A percentile compares a stretch with the other conserved stretches of the same genome.
These are phyloP conservation scores for Hoplodrina ambigua DNA, from an alignment of 2,888 invertebrate genomes.

Conservation along the genomic window DNA sequence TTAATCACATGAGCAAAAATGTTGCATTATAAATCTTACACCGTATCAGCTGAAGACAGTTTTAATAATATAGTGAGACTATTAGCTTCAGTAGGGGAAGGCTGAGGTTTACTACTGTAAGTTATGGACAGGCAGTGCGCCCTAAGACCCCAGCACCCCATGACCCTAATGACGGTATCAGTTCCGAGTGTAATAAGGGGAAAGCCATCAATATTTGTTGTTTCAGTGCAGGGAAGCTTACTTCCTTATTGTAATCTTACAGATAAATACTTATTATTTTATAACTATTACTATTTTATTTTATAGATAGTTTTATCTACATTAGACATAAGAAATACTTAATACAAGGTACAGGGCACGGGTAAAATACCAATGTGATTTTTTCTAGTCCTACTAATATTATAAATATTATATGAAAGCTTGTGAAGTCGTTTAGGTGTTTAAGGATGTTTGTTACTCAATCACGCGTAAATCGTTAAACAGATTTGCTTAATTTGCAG, in stretches of 20 bases:
- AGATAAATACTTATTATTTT: not conserved
- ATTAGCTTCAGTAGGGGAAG: slow-evolving; percentile 43
- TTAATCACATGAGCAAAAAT: not conserved
- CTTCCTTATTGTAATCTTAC: not conserved
- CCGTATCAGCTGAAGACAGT: slow-evolving; percentile 30
- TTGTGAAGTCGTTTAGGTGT: no score
- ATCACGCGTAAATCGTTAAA: no score
- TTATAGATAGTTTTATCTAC: not conserved
- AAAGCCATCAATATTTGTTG: slow-evolving; percentile 46
- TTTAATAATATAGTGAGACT: slow-evolving; percentile 40
- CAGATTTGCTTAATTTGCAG: no score
- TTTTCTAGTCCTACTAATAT: no score
- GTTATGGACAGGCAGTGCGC: slow-evolving; percentile 50
- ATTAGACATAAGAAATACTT: not conserved
- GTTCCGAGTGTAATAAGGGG: slow-evolving; percentile 43
- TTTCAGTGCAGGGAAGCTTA: slow-evolving; percentile 9
- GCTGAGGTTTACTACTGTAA: slow-evolving; percentile 46
- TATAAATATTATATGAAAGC: no score
- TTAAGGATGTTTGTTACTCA: no score
- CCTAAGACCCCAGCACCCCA: slow-evolving; percentile 49
- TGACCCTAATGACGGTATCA: slow-evolving; percentile 52
- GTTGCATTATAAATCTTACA: slow-evolving; percentile 21
- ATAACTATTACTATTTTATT: not conserved
- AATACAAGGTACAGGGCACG: no score
- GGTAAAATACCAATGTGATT: no score